These are phyloP conservation scores for Cavia aperea DNA, from an alignment of 2,113 vertebrate genomes.

Conservation along the genomic window DNA sequence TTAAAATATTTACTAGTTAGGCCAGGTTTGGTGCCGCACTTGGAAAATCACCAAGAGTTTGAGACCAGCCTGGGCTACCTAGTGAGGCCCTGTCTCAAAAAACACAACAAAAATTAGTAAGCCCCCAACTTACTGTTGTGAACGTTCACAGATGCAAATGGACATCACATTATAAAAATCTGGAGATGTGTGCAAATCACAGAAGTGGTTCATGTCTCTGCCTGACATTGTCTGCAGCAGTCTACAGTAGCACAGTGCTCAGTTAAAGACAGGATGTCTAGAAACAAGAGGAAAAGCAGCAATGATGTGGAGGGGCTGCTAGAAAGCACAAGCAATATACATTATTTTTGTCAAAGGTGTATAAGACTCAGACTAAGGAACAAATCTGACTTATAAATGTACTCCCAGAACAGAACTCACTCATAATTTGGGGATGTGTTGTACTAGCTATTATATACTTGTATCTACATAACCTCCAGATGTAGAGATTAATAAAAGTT, in stretches of 20 bases:
- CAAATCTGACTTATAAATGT: neutral
- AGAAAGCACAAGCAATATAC: neutral
- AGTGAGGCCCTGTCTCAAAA: neutral
- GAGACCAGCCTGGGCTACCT: neutral
- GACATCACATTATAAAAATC: neutral
- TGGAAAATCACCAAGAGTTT: neutral
- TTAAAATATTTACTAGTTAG: neutral
- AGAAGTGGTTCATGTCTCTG: neutral
- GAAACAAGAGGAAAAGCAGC: neutral
- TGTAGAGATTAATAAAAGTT: neutral
- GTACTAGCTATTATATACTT: neutral
- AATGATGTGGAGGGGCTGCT: neutral
- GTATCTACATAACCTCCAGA: neutral
- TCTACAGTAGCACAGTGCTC: neutral
- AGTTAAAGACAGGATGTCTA: neutral
- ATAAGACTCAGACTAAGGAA: neutral
- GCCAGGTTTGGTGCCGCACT: neutral
- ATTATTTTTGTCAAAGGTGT: neutral
- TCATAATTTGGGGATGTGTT: neutral
- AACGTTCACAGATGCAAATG: neutral
- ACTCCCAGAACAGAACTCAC: neutral
- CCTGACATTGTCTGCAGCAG: neutral
- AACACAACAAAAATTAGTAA: neutral
- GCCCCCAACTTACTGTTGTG: neutral
- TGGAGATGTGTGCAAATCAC: neutral